phyloP scores from a whole-genome alignment of 2,113 vertebrate genomes.

The Caretta caretta region DNA sequence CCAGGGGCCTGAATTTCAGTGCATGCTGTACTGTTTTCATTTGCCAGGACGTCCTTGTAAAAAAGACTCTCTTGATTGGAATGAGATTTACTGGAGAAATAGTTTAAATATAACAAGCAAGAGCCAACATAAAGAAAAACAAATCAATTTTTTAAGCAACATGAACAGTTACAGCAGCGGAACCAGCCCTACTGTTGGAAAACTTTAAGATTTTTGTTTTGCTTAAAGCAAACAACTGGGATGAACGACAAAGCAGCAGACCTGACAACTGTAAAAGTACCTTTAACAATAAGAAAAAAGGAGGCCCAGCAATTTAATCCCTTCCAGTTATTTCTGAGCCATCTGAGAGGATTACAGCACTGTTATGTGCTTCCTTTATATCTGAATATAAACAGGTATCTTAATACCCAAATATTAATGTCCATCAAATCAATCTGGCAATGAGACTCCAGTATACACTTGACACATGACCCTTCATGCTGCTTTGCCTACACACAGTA shows the following conservation, averaged over 20 bases:
- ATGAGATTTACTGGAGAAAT: slow-evolving; percentile 19
- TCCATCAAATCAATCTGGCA: neutral
- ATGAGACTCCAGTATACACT: neutral
- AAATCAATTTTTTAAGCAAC: neutral
- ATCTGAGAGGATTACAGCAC: neutral
- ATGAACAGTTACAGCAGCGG: neutral
- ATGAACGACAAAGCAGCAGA: neutral
- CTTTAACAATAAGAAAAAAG: slow-evolving; percentile 31
- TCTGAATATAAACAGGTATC: slow-evolving; percentile 36
- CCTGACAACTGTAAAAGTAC: neutral
- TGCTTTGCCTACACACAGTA: neutral
- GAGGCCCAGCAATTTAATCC: slow-evolving; percentile 12
- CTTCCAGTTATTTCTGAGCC: neutral
- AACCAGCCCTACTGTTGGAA: neutral
- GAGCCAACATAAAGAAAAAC: slow-evolving; percentile 18
- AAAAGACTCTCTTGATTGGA: neutral
- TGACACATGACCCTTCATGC: neutral
- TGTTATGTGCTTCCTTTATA: neutral
- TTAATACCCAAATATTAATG: neutral
- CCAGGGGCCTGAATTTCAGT: slow-evolving; percentile 50
- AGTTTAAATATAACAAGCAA: slow-evolving; percentile 11
- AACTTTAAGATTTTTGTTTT: slow-evolving; percentile 24
- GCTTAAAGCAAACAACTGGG: slow-evolving; percentile 25
- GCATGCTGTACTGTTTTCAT: neutral
- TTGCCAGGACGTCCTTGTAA: neutral